Base-by-base conservation (phyloP, 2,888 invertebrate genomes). In the Drosophila barbarae region DNA sequence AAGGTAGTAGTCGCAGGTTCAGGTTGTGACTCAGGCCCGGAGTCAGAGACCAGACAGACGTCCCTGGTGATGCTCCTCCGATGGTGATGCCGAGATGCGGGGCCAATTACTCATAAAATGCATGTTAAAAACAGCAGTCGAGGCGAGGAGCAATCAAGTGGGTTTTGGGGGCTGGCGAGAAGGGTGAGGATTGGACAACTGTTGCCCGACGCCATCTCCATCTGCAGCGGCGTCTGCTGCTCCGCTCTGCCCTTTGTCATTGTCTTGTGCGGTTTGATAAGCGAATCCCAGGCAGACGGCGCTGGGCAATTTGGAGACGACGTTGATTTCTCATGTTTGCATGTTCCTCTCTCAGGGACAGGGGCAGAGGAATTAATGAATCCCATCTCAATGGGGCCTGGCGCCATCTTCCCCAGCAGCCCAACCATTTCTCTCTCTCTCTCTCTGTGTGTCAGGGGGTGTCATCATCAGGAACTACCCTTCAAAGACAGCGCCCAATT, bases 71-170 rank as follows among this genome's bases (percentile, higher is more conserved):
- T 21, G 58, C 51, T 51, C 34, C 53, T 39, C 28, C 53, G 65
- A 9, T 65, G 71, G 26, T 68, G 82, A 82, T 73, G 80, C 69
- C 15, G 26, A 71, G 80, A 80, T 77, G 84, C 84, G 71, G 69
- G 76, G 78, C 76, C 85, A 82, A 82, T 82, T 82, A 82, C 82
- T 82, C 82, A 82, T 82, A 82, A 82, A 82, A 82, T 77, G 81
- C 85, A 82, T 85, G 82, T 82, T 82, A 74, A 85, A 69, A 75
- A 81, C 78, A 66, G 72, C 70, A 61, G 55, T 38, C 50, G 58
- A 38, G 58, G 63, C 15, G 59, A 59, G 65, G 53, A 71, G 65
- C 44, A 30, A 15, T 18, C 44, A 44, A 44, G 47, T 28, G 47
- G 52, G 35, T 8, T 8, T 34, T 28, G 35, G 15, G 15, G 41